Conservation (phyloP, 2,113 vertebrate species). For the Dendropsophus ebraccatus region DNA sequence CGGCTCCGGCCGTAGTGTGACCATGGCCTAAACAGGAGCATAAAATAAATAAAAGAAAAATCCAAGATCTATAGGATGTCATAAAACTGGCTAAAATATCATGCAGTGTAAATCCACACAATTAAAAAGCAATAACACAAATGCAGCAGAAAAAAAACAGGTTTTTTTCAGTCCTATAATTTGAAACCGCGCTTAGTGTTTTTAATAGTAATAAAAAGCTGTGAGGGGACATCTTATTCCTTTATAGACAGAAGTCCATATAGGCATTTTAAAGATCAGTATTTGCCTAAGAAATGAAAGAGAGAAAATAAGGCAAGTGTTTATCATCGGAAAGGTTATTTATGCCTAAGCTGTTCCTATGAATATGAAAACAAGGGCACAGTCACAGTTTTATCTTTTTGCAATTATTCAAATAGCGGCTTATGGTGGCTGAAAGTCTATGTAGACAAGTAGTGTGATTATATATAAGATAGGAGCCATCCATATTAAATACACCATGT, state of each 20-base stretch:
- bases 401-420: not conserved
- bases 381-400: not conserved
- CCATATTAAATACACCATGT: constrained; percentile 3
- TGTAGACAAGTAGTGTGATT: not conserved
- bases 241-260: not conserved
- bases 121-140: too few relatives aligned
- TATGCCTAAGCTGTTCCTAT: not conserved
- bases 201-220: not conserved
- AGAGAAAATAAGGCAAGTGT: not conserved
- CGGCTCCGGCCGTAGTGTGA: too few relatives aligned
- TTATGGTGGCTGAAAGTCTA: not conserved
- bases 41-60: too few relatives aligned
- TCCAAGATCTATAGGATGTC: too few relatives aligned
- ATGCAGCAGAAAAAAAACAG: too few relatives aligned
- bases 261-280: not conserved
- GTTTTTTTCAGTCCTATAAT: too few relatives aligned
- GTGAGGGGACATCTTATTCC: not conserved
- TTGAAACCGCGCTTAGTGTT: too few relatives aligned
- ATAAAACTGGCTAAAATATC: too few relatives aligned
- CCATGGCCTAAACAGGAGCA: too few relatives aligned
- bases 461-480: not conserved
- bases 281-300: not conserved
- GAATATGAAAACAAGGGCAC: not conserved
- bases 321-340: not conserved
- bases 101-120: too few relatives aligned